Conservation (phyloP, 37 sponge, comb jelly and placozoan genomes). For the Eunapius fragilis region DNA sequence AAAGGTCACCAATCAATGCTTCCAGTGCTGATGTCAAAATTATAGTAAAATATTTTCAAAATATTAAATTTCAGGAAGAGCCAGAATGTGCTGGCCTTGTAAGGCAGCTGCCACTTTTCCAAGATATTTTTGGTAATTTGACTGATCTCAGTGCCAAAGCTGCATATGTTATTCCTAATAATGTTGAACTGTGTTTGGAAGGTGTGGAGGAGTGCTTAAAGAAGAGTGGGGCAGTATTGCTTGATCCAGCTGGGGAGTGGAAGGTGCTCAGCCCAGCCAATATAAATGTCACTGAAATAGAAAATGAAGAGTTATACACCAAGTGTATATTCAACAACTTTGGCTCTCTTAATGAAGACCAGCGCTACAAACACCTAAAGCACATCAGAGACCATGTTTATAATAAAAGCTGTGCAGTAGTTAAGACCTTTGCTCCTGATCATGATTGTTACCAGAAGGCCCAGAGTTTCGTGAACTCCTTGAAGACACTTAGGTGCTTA, state of each 20-base stretch:
- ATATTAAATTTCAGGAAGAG: slow-evolving; percentile 2
- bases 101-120: slow-evolving; percentile 47
- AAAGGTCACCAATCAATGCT: not conserved
- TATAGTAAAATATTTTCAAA: slow-evolving; percentile 1
- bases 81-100: not conserved
- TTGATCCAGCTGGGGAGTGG: slow-evolving; percentile 35
- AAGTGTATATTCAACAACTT: slow-evolving; percentile 45
- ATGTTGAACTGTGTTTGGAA: not conserved
- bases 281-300: slow-evolving; percentile 9
- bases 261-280: not conserved
- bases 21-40: not conserved
- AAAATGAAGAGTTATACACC: slow-evolving; percentile 22
- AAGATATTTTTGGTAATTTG: slow-evolving; percentile 30
- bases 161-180: slow-evolving; percentile 3
- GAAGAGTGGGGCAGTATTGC: slow-evolving; percentile 18
- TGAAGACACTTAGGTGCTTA: slow-evolving; percentile 30
- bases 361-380: slow-evolving; percentile 40
- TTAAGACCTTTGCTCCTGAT: not conserved
- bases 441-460: not conserved
- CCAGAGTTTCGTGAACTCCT: not conserved
- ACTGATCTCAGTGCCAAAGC: slow-evolving; percentile 15
- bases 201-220: slow-evolving; percentile 23
- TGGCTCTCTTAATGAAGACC: slow-evolving; percentile 18
- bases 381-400: slow-evolving; percentile 45
- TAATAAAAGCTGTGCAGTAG: not conserved